Evolutionary conservation across 2,797 vertebrate genomes (phyloP), one percentile per base, ranked within the genome.

Genomic region (Alectoris magna): DNA sequence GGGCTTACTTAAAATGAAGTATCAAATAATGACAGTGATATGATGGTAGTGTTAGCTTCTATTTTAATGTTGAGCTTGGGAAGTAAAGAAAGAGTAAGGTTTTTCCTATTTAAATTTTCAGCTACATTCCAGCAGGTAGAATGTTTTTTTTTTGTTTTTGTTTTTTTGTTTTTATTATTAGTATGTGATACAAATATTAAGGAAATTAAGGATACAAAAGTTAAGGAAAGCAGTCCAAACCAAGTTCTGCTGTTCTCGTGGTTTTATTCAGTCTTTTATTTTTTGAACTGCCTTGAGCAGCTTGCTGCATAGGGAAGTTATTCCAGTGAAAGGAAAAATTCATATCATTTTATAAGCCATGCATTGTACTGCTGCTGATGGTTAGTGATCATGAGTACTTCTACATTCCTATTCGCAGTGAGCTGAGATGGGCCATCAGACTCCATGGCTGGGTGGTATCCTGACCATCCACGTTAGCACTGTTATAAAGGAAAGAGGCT

Each of bases 331-430:
- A 31, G 7, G 70, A 87, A 82, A 56, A 91, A 29, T 24, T 4
- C 1, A 4, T 64, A 17, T 14, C 0, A 2, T 63, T 60, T 60
- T 34, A 1, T 49, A 75, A 66, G 24, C 2, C 0, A 0, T 72
- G n/a, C n/a, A n/a, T 88, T 95, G 90, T 64, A 82, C 13, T 68
- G 27, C 15, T 82, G 36, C 11, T 71, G 64, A n/a, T 64, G 44
- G 56, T 4, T 48, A 6, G 11, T 59, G 53, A 87, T 18, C 6
- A 2, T 67, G 36, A 23, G 51, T 55, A 2, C 43, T 64, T 73
- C 22, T 46, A 87, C 60, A 41, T 66, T 59, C 39, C 27, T 59
- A 36, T n/a, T 78, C 36, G 31, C 43, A 46, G 41, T 1, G 10
- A 60, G 36, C 11, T n/a, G 58, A 78, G 83, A 51, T 81, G 81